A percentile compares a stretch with the other conserved stretches of the same genome.
Conservation (phyloP, 2,888 invertebrate genomes). For the Drosophila algonquin region DNA sequence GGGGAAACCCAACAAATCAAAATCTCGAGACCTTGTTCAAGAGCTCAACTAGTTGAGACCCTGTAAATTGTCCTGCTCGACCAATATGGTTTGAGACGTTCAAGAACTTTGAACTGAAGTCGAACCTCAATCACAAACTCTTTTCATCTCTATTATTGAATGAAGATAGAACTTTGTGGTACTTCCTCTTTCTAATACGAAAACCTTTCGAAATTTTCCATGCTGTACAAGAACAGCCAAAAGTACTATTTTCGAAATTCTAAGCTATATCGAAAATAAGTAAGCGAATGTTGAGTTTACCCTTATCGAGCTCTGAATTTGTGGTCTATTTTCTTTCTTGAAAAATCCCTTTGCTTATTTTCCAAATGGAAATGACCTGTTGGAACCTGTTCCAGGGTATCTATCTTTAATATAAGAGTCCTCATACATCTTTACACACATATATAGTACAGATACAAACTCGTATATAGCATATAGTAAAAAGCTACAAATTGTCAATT, state of each 20-base stretch:
- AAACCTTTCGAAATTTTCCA: too few relatives aligned
- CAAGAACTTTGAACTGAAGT: background rate
- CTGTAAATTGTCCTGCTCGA: slow-evolving; percentile 17
- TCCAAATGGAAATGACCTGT: too few relatives aligned
- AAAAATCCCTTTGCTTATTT: too few relatives aligned
- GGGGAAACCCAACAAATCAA: slow-evolving; percentile 8
- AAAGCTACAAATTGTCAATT: slow-evolving; percentile 69
- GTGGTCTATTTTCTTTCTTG: too few relatives aligned
- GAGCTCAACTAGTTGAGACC: slow-evolving; percentile 29
- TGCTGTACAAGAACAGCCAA: too few relatives aligned
- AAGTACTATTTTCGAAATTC: too few relatives aligned
- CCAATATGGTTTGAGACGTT: slow-evolving; percentile 24
- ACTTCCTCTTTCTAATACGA: too few relatives aligned
- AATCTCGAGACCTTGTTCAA: slow-evolving; percentile 18
- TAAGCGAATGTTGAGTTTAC: too few relatives aligned
- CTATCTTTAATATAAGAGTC: background rate
- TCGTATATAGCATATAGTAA: background rate
- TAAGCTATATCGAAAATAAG: too few relatives aligned
- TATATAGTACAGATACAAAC: background rate
- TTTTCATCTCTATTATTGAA: too few relatives aligned
- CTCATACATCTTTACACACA: slow-evolving; percentile 2
- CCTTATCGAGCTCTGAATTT: background rate
- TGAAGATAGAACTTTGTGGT: too few relatives aligned
- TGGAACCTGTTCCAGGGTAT: slow-evolving; percentile 12
- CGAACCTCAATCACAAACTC: too few relatives aligned